Percentiles rank a stretch among this genome's conserved stretches.
These are phyloP conservation scores for Lottia scabra DNA, from an alignment of 2,888 invertebrate genomes.

Conservation along the genomic window DNA sequence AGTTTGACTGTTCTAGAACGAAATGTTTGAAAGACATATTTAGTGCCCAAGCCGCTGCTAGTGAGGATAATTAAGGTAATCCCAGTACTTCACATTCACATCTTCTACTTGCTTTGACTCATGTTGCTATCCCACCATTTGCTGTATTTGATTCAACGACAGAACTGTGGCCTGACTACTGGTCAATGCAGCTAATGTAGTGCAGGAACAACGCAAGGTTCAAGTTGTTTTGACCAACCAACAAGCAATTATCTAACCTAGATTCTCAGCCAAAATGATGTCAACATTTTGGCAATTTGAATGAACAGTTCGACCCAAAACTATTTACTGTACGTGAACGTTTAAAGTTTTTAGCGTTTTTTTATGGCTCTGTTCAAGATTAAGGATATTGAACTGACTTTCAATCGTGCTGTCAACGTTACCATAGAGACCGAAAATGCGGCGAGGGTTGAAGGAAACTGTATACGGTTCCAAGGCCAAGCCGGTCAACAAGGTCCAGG, in stretches of 20 bases:
- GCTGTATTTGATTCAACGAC: too few relatives aligned
- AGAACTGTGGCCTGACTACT: slow-evolving; percentile 9
- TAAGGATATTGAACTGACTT: slow-evolving; percentile 3
- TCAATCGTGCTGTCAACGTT: background rate
- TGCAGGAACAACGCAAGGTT: background rate
- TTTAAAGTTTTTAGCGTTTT: slow-evolving; percentile 2
- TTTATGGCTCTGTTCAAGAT: background rate
- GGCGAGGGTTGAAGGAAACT: slow-evolving; percentile 1
- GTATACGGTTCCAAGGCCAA: background rate
- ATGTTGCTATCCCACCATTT: too few relatives aligned
- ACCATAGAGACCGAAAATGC: slow-evolving; percentile 11
- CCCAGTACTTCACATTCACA: too few relatives aligned
- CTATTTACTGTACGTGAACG: slow-evolving; percentile 2
- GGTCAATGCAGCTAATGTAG: background rate
- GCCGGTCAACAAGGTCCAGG: too few relatives aligned
- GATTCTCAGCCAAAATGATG: background rate
- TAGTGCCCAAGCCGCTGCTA: too few relatives aligned
- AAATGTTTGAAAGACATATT: too few relatives aligned
- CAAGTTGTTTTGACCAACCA: background rate
- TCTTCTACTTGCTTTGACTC: too few relatives aligned
- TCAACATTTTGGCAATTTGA: background rate
- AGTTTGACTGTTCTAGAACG: too few relatives aligned
- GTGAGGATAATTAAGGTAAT: too few relatives aligned
- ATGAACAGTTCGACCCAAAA: slow-evolving; percentile 4
- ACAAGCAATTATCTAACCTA: too few relatives aligned